Percentiles rank a stretch among this genome's conserved stretches.
Conservation (phyloP, 2,888 invertebrate genomes). For the Endotricha flammealis region DNA sequence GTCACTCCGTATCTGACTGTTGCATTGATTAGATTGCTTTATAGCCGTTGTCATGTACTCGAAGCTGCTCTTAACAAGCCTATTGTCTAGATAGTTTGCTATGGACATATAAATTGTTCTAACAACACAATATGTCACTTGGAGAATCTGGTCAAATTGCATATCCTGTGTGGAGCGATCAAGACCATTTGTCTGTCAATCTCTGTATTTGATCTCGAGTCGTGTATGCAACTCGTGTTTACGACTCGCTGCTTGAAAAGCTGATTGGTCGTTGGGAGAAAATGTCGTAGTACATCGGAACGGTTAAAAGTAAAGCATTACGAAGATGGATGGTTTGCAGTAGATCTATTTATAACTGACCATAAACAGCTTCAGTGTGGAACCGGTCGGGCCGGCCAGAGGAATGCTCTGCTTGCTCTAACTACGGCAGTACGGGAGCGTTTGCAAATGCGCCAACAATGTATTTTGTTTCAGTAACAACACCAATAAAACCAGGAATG, state of each 20-base stretch:
- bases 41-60: slow-evolving; percentile 42
- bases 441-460: slow-evolving; percentile 59
- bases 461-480: slow-evolving; percentile 46
- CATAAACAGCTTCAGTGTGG: slow-evolving; percentile 61
- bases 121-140: slow-evolving; percentile 34
- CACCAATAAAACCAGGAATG: slow-evolving; percentile 32
- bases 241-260: slow-evolving; percentile 17
- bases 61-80: slow-evolving; percentile 41
- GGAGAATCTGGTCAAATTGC: slow-evolving; percentile 37
- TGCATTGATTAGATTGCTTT: slow-evolving; percentile 54
- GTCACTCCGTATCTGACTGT: slow-evolving; percentile 45
- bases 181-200: slow-evolving; percentile 7
- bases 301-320: slow-evolving; percentile 48
- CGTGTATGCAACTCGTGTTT: slow-evolving; percentile 6
- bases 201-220: slow-evolving; percentile 2
- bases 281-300: slow-evolving; percentile 14
- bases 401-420: slow-evolving; percentile 69
- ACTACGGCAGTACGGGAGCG: slow-evolving; percentile 49
- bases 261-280: slow-evolving; percentile 6
- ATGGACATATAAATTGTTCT: slow-evolving; percentile 39
- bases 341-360: slow-evolving; percentile 73
- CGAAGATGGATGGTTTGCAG: slow-evolving; percentile 65
- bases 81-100: slow-evolving; percentile 43
- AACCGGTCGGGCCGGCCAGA: slow-evolving; percentile 66
- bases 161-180: slow-evolving; percentile 26